Base-by-base conservation (phyloP, 2,888 invertebrate genomes). In the Amblyteles armatorius region DNA sequence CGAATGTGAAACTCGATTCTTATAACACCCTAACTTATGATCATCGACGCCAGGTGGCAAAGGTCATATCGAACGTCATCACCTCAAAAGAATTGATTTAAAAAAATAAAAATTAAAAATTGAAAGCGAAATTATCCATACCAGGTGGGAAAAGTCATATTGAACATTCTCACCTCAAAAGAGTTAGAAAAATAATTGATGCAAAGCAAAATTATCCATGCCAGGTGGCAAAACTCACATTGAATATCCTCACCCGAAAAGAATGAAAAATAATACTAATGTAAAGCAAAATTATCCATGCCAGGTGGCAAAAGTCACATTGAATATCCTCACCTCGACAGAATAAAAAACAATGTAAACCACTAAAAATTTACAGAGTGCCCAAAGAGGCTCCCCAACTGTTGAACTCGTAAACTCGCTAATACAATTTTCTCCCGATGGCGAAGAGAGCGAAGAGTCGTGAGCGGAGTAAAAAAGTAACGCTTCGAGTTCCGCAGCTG, bases 371-470 rank as follows among this genome's bases (percentile, higher is more conserved):
- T 65, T 52, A 50, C 19, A 72, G 50, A 72, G 26, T 60, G 29
- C 52, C 36, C 29, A 48, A 76, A 80, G 77, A 78, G 68, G 26
- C 63, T 68, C 69, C 33, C 76, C 44, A 76, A 82, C 76, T 83
- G 79, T 73, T 76, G 81, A 84, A 82, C 76, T 83, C 81, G 79
- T 76, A 84, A 87, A 82, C 78, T 84, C 29, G 76, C 80, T 85
- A 86, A 86, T 85, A 86, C 82, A 87, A 88, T 86, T 87, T 85
- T 63, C 80, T 81, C 77, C 33, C 55, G 33, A 16, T 48, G 77
- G 63, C 19, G 55, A 26, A 52, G 84, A 73, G 57, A 82, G 83
- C 57, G 82, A 82, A 40, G 29, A 65, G 33, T 71, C 68, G 79
- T 63, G 68, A 73, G 72, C 82, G 83, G 86, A 82, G 68, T 57